A percentile compares a stretch with the other conserved stretches of the same genome.
Evolutionary conservation across 1,140 invertebrate species (phyloP).

Genomic region (Drosophila auraria): DNA sequence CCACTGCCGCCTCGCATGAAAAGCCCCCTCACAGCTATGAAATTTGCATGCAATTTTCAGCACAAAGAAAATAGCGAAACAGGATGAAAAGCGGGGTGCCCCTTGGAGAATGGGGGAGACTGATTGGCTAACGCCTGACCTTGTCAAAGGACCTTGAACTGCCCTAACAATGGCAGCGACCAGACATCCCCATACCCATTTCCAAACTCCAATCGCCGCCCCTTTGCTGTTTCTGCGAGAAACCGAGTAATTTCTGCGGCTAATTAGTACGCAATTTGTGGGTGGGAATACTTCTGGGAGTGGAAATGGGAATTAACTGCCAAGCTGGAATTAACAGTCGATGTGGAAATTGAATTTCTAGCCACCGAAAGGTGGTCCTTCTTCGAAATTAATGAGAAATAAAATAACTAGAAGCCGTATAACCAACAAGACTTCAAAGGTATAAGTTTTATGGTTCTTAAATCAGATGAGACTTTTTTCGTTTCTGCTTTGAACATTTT

Average conservation of each 20-base stretch:
- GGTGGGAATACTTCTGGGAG: slow-evolving; percentile 2
- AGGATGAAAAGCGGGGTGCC: background rate
- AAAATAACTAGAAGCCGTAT: too few species aligned
- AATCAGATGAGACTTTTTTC: too few species aligned
- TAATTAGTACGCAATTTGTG: slow-evolving; percentile 62
- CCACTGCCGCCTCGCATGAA: slow-evolving; percentile 41
- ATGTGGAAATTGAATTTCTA: slow-evolving; percentile 31
- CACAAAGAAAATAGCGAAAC: slow-evolving; percentile 20
- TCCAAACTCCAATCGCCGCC: slow-evolving; percentile 53
- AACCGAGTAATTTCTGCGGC: slow-evolving; percentile 46
- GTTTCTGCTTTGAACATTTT: too few species aligned
- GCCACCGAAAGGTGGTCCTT: slow-evolving; percentile 11
- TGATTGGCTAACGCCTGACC: slow-evolving; percentile 50
- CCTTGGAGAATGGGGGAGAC: background rate
- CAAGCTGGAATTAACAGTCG: slow-evolving; percentile 21
- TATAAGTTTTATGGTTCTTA: too few species aligned
- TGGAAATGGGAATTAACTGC: slow-evolving; percentile 21
- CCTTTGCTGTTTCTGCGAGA: slow-evolving; percentile 46
- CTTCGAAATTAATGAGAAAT: slow-evolving; percentile 1
- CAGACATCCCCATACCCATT: slow-evolving; percentile 18
- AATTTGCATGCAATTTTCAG: slow-evolving; percentile 76
- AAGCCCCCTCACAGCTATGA: slow-evolving; percentile 49
- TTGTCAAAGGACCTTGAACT: slow-evolving; percentile 68
- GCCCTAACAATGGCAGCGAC: slow-evolving; percentile 13
- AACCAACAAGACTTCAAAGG: too few species aligned